Conservation (phyloP, 2,113 vertebrate genomes). For the Phocoena sinus region DNA sequence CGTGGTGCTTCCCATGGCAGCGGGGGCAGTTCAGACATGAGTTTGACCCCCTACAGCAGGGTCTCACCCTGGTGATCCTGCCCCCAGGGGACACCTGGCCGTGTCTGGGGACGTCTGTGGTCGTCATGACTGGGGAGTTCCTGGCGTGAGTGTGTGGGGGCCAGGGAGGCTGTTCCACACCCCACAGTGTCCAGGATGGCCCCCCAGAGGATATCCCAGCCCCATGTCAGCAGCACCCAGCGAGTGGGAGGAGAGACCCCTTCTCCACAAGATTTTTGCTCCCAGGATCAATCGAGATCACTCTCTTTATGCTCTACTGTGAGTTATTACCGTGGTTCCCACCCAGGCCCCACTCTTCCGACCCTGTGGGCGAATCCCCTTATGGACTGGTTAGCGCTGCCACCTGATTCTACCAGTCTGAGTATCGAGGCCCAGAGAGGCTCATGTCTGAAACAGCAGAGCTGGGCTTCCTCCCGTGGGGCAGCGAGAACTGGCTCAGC, state of each 20-base stretch:
- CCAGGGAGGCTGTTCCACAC: neutral
- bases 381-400: fast-evolving
- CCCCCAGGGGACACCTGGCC: neutral
- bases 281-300: neutral
- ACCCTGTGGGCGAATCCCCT: neutral
- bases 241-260: neutral
- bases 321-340: neutral
- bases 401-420: neutral
- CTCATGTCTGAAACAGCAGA: fast-evolving
- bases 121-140: too few species aligned
- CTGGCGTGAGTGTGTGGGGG: neutral
- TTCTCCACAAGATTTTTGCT: neutral
- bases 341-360: fast-evolving
- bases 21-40: fast-evolving
- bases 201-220: neutral
- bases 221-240: fast-evolving
- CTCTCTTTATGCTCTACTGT: too few species aligned
- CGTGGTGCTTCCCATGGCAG: neutral
- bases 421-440: neutral
- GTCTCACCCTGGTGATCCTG: neutral
- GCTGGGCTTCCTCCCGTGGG: fast-evolving
- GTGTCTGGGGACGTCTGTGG: neutral
- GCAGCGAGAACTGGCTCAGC: neutral
- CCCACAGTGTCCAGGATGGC: neutral
- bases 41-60: neutral